Conservation (phyloP, 1,140 invertebrate species). For the Cydia fagiglandana region DNA sequence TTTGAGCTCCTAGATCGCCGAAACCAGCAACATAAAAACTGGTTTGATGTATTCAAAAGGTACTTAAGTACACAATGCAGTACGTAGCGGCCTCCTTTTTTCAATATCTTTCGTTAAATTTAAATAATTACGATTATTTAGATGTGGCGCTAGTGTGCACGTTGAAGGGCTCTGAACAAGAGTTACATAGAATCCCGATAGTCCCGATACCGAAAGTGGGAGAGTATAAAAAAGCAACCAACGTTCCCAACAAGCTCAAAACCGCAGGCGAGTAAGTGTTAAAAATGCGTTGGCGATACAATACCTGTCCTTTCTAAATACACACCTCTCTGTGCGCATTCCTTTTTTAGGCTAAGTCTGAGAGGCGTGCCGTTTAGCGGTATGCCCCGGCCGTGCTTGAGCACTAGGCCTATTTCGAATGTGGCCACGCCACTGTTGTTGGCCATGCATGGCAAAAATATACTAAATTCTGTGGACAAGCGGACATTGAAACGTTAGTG, state of each 20-base stretch:
- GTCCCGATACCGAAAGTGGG: too few relatives aligned
- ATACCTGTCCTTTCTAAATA: conserved; percentile 81
- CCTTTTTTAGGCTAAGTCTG: conserved; percentile 93
- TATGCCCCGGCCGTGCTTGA: conserved; percentile 87
- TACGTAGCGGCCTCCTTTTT: too few relatives aligned
- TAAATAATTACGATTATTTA: too few relatives aligned
- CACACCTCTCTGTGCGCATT: conserved; percentile 95
- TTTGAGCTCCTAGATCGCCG: too few relatives aligned
- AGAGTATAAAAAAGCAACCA: too few relatives aligned
- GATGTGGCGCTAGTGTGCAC: too few relatives aligned
- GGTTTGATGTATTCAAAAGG: too few relatives aligned
- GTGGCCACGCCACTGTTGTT: conserved; percentile 93
- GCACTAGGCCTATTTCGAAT: conserved; percentile 92
- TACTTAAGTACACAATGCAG: too few relatives aligned
- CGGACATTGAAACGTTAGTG: background rate
- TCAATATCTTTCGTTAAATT: too few relatives aligned
- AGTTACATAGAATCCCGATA: too few relatives aligned
- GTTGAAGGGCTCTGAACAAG: too few relatives aligned
- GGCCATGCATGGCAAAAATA: conserved; percentile 93
- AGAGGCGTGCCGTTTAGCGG: conserved; percentile 94
- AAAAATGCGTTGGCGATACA: conserved; percentile 81
- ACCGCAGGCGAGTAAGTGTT: conserved; percentile 70
- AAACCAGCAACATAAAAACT: too few relatives aligned
- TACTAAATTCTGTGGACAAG: conserved; percentile 90
- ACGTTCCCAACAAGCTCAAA: conserved; percentile 43